Conservation (phyloP, 2,888 invertebrate genomes). For the Cyaniris semiargus region DNA sequence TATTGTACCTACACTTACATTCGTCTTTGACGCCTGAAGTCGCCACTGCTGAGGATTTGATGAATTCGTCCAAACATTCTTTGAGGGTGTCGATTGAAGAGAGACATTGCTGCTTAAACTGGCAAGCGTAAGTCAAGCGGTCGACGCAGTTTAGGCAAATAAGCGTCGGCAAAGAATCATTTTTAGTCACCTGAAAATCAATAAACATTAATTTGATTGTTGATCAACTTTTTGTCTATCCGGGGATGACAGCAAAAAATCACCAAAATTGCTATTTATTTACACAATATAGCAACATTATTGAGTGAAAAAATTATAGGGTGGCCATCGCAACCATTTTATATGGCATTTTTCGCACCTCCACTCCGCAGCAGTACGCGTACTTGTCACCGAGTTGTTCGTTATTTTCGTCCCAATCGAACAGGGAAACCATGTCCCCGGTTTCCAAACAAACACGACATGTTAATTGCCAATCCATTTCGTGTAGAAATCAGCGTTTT, state of each 20-base stretch:
- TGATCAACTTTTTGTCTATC: conserved; percentile 44
- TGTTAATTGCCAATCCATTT: conserved; percentile 79
- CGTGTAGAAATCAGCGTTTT: conserved; percentile 44
- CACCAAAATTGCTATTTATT: conserved; percentile 55
- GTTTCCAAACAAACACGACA: conserved; percentile 76
- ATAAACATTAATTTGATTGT: conserved; percentile 37
- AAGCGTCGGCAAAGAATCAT: conserved; percentile 72
- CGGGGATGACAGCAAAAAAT: conserved; percentile 76
- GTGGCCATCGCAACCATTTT: conserved; percentile 81
- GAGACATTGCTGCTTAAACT: conserved; percentile 75
- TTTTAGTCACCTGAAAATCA: conserved; percentile 67
- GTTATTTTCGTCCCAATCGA: conserved; percentile 80
- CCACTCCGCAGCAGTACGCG: conserved; percentile 71
- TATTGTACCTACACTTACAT: conserved; percentile 50
- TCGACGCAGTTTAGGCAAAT: conserved; percentile 77
- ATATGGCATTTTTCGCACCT: conserved; percentile 74
- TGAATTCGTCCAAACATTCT: conserved; percentile 74
- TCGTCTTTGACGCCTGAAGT: conserved; percentile 56
- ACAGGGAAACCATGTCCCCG: conserved; percentile 77
- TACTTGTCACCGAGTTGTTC: conserved; percentile 78
- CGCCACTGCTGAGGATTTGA: conserved; percentile 64
- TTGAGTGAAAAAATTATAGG: conserved; percentile 72
- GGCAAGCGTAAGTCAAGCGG: conserved; percentile 70
- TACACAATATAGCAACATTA: conserved; percentile 78
- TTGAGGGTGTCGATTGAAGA: conserved; percentile 73